Base-by-base conservation (phyloP, 2,888 invertebrate genomes). In the Cenopis cana region DNA sequence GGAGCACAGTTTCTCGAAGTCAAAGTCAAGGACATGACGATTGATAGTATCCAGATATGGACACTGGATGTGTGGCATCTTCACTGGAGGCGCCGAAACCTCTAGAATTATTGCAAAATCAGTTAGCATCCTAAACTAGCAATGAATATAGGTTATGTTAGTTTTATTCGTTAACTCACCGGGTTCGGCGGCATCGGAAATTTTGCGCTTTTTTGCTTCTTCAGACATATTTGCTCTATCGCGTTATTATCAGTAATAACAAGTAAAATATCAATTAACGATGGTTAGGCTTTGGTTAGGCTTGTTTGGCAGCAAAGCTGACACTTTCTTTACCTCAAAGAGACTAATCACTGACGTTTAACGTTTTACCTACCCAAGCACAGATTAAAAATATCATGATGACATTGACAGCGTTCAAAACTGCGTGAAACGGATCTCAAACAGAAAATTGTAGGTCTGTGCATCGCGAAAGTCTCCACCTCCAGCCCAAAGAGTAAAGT, bases 41-140 rank as follows among this genome's bases (percentile, higher is more conserved):
- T 99, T 99, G 74, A 99, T 99, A 0, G 99, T 99, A 84, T 99
- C 99, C 81, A 99, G 93, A 85, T 99, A 99, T 0, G 99, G 99
- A 83, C 99, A 99, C 56, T 97, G 94, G 68, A 96, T 94, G 75
- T 91, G 86, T 17, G 81, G 73, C 1, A 79, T 70, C 76, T 93
- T 93, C 2, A 76, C 52, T 50, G 79, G 62, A 50, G 82, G 81
- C 76, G 83, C 92, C 91, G 82, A 20, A 88, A 88, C 71, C 73
- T 56, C 69, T 74, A 60, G 24, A 75, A 50, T 68, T 59, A 14
- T 10, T 41, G 54, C 12, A 38, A 41, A 14, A 8, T 57, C 17
- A 36, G 41, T 54, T 46, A 62, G 49, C 52, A 67, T 55, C n/a
- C 24, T 41, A 24, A 14, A 54, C 38, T 29, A 65, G 2, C 18